Evolutionary conservation across 2,797 vertebrate species (phyloP).

Genomic region (Meriones psammophilus): DNA sequence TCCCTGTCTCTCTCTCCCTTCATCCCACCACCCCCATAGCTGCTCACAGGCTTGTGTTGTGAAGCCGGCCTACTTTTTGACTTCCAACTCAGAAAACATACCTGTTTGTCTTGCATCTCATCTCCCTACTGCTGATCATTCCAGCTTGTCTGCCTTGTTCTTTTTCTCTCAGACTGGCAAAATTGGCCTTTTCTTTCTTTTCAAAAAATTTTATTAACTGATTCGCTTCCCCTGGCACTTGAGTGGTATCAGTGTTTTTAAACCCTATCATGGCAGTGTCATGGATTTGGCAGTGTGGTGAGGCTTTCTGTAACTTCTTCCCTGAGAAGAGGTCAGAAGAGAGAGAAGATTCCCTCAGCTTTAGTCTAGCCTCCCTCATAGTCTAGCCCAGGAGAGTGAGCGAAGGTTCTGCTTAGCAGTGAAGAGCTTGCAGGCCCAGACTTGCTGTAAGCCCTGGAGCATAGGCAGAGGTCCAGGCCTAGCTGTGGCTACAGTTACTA

Average conservation of each 20-base stretch:
- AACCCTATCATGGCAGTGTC: too few species aligned
- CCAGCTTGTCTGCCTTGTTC: neutral
- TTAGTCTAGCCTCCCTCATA: neutral
- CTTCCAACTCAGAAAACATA: neutral
- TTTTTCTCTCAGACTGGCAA: neutral
- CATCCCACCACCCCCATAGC: neutral
- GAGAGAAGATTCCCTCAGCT: neutral
- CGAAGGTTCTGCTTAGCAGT: neutral
- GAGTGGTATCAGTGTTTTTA: neutral
- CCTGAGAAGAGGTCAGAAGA: neutral
- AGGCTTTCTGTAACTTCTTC: neutral
- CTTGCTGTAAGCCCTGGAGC: neutral
- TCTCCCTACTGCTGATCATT: too few species aligned
- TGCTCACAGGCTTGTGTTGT: neutral
- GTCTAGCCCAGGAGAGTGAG: neutral
- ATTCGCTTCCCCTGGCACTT: neutral
- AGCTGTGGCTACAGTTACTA: too few species aligned
- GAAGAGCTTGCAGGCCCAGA: neutral
- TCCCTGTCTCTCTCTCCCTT: too few species aligned
- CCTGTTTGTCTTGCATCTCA: neutral
- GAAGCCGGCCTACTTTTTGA: neutral
- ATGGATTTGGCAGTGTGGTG: neutral
- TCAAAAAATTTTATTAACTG: neutral
- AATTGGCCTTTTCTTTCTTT: neutral
- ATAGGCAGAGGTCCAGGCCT: neutral